Evolutionary conservation across 2,797 vertebrate species (phyloP).

Genomic region (Delichon dasypus): DNA sequence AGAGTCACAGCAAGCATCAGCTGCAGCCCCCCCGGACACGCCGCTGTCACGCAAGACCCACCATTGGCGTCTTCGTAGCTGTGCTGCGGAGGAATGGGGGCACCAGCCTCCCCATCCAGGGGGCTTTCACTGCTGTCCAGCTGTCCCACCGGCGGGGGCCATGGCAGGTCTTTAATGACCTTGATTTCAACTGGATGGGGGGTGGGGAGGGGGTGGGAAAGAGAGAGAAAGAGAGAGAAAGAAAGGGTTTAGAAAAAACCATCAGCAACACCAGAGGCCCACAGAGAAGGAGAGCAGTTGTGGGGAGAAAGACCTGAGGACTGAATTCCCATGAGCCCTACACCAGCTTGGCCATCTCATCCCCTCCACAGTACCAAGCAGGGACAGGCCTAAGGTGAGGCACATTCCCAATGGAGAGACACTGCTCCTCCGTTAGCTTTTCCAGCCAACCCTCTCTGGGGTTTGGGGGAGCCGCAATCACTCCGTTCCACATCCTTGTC

Average conservation of each 20-base stretch:
- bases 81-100: slow-evolving; percentile 82
- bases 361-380: not conserved
- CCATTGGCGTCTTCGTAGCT: slow-evolving; percentile 90
- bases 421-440: not conserved
- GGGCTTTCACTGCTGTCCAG: slow-evolving; percentile 87
- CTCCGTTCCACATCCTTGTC: rapidly evolving
- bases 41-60: slow-evolving; percentile 76
- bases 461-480: not conserved
- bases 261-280: slow-evolving; percentile 45
- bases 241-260: slow-evolving; percentile 56
- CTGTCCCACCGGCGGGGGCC: slow-evolving; percentile 97
- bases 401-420: not conserved
- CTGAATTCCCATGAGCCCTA: not conserved
- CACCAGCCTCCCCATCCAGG: slow-evolving; percentile 83
- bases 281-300: slow-evolving; percentile 15
- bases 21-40: not conserved
- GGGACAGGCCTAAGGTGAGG: not conserved
- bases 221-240: slow-evolving; percentile 53
- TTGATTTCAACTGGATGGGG: slow-evolving; percentile 95
- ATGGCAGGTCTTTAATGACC: slow-evolving; percentile 98
- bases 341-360: not conserved
- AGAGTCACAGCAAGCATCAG: not conserved
- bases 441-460: not conserved
- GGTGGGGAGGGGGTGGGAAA: not conserved
- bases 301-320: not conserved